Base-by-base conservation (phyloP, 2,888 invertebrate species). In the Cheiracanthium punctorium region DNA sequence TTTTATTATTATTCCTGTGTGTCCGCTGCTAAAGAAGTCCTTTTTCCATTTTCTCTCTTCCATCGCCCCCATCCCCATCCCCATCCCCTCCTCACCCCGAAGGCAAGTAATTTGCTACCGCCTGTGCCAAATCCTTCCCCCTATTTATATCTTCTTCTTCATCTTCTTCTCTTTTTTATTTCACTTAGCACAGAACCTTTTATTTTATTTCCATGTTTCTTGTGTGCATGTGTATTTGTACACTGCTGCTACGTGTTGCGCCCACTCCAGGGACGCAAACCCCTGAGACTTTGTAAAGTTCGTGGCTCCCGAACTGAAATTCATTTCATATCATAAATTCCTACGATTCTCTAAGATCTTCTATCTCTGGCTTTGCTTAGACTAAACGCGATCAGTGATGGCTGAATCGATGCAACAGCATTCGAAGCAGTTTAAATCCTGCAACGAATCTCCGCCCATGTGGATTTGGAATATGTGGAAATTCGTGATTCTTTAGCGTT, bases 81-180 rank as follows among this genome's bases (percentile, higher is more conserved):
- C 14, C 32, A 10, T n/a, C 33, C 8, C 20, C 37, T 58, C 41
- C 43, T n/a, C 28, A 52, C 33, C 75, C 70, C 84, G 65, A 86
- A 86, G 85, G 80, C 85, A 86, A 86, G 85, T 86, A 86, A 86
- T 86, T 86, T 86, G 85, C 85, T 86, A 84, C 84, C 73, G 79
- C 73, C 84, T 86, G 43, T 73, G 84, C 84, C 84, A 84, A 84
- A 84, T 84, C 84, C 84, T 73, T 76, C 48, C 64, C 77, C 65
- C 1, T 29, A 43, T 43, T 43, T 79, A 72, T 73, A 65, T 64
- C 81, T 48, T 48, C 48, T 33, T 72, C 77, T 82, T 71, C 79
- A 76, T 82, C 82, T 64, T 69, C 79, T 82, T 33, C 76, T 48
- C 32, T 37, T 58, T 43, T 41, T n/a, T 10, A 20, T 64, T 72